phyloP scores from a whole-genome alignment of 2,113 vertebrate genomes.

The Hemibagrus wyckioides region DNA sequence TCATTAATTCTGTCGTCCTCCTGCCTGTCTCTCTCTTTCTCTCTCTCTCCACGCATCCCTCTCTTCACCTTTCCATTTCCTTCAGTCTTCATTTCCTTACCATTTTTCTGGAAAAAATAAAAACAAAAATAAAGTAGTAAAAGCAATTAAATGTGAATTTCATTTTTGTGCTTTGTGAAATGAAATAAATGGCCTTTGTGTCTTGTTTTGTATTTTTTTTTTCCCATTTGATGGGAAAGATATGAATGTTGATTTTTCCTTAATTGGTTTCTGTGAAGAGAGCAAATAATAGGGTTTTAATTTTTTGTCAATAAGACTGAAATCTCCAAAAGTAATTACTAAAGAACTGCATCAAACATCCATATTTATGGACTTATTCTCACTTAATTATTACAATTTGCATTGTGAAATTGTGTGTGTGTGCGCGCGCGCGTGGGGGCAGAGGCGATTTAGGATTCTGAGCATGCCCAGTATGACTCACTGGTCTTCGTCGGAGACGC shows the following conservation, averaged over 20 bases:
- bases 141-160: neutral
- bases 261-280: constrained; percentile 26
- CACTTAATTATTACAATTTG: neutral
- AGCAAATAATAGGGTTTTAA: neutral
- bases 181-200: neutral
- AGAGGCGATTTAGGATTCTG: constrained; percentile 8
- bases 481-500: neutral
- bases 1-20: constrained; percentile 4
- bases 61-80: neutral
- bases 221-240: neutral
- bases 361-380: neutral
- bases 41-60: neutral
- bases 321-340: constrained; percentile 18
- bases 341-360: neutral
- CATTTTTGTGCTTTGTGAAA: neutral
- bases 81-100: neutral
- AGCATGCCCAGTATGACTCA: constrained; percentile 59
- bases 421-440: neutral
- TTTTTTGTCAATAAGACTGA: constrained; percentile 5
- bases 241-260: constrained; percentile 28
- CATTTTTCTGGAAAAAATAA: neutral
- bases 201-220: neutral
- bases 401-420: neutral
- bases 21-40: neutral
- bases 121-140: neutral